These are phyloP conservation scores for Orthosia gracilis DNA, from an alignment of 2,888 invertebrate species.

Conservation along the genomic window DNA sequence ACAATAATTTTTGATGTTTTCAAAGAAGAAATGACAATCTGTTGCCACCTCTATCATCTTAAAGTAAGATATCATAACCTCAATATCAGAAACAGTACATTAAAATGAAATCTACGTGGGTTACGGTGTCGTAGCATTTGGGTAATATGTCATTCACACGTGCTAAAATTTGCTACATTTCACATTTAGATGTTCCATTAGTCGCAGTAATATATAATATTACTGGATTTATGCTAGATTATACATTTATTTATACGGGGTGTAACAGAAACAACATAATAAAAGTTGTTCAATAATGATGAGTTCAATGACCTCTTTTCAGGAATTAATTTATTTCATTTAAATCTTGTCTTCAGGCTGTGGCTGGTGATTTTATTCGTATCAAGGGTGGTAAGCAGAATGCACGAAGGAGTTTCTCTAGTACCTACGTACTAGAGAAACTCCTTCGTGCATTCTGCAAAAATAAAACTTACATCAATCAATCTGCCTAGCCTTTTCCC, in stretches of 20 bases:
- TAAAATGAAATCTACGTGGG: constrained; percentile 2
- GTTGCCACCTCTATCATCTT: background rate
- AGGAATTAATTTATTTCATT: too few species aligned
- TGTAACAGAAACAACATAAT: too few species aligned
- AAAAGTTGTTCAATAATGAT: too few species aligned
- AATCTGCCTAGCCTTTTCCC: too few species aligned
- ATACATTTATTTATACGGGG: background rate
- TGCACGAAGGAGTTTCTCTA: too few species aligned
- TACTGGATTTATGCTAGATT: background rate
- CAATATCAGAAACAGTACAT: constrained; percentile 9
- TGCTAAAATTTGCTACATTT: constrained; percentile 15
- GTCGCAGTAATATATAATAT: background rate
- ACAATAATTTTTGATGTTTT: constrained; percentile 1
- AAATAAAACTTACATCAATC: too few species aligned
- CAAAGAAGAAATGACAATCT: background rate
- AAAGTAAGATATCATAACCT: constrained; percentile 16
- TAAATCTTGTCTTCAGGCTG: too few species aligned
- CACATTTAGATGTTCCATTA: constrained; percentile 14
- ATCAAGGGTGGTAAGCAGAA: too few species aligned
- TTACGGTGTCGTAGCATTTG: background rate
- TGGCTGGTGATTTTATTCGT: too few species aligned
- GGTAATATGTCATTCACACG: constrained; percentile 29
- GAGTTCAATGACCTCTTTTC: too few species aligned
- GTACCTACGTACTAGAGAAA: too few species aligned
- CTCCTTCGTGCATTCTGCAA: too few species aligned